Conservation (phyloP, 1,140 invertebrate species). For the Ceratoteleas bidentatus region DNA sequence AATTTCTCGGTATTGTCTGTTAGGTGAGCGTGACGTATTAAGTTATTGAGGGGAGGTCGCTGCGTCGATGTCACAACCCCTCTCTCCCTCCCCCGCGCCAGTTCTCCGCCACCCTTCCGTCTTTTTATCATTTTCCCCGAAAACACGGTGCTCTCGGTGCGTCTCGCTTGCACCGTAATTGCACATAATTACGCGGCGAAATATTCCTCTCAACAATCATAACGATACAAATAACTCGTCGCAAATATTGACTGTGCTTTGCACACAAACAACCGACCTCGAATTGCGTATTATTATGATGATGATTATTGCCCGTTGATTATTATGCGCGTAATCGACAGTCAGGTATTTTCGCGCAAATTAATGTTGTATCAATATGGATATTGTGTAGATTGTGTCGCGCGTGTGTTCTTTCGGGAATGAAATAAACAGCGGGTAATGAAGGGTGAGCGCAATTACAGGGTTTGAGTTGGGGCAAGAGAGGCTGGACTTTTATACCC, state of each 20-base stretch:
- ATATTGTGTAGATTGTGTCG: slow-evolving; percentile 17
- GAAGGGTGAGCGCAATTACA: slow-evolving; percentile 19
- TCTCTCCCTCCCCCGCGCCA: not conserved
- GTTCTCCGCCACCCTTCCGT: not conserved
- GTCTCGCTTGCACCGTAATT: slow-evolving; percentile 52
- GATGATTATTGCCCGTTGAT: slow-evolving; percentile 32
- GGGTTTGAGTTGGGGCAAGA: too few species aligned
- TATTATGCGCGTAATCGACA: slow-evolving; percentile 18
- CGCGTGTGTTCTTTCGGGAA: slow-evolving; percentile 28
- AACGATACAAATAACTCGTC: slow-evolving; percentile 61
- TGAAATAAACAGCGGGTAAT: slow-evolving; percentile 51
- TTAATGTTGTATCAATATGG: slow-evolving; percentile 54
- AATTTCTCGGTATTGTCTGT: slow-evolving; percentile 69
- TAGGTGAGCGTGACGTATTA: slow-evolving; percentile 67
- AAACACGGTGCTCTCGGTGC: slow-evolving; percentile 14
- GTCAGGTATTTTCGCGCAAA: slow-evolving; percentile 55
- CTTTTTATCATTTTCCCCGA: slow-evolving; percentile 29
- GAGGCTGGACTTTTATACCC: too few species aligned
- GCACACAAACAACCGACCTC: slow-evolving; percentile 33
- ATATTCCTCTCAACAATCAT: slow-evolving; percentile 60
- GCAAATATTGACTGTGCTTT: slow-evolving; percentile 52
- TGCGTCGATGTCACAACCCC: slow-evolving; percentile 16
- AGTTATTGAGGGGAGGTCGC: slow-evolving; percentile 55
- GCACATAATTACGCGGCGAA: slow-evolving; percentile 60
- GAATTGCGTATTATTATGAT: slow-evolving; percentile 47